Conservation (phyloP, 2,797 vertebrate species). For the Helarctos malayanus region DNA sequence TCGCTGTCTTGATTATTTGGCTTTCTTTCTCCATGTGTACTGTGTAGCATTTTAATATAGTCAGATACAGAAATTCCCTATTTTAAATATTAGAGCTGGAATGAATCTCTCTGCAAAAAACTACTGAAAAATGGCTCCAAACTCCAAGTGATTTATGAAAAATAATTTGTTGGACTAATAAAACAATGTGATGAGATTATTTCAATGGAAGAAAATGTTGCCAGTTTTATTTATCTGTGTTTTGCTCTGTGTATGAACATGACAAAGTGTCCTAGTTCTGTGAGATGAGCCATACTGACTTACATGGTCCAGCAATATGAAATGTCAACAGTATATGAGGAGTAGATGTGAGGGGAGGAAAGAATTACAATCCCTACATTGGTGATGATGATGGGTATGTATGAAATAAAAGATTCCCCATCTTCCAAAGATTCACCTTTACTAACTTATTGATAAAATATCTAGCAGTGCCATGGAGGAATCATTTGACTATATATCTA, state of each 20-base stretch:
- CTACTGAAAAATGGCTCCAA: background rate
- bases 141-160: slow-evolving; percentile 19
- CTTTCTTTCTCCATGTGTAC: background rate
- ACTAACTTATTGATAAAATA: background rate
- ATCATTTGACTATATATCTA: background rate
- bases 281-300: background rate
- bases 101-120: background rate
- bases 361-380: background rate
- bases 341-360: background rate
- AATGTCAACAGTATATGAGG: background rate
- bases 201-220: background rate
- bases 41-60: background rate
- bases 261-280: background rate
- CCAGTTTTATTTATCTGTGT: background rate
- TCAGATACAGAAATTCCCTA: background rate
- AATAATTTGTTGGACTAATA: background rate
- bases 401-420: background rate
- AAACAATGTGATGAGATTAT: background rate
- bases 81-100: slow-evolving; percentile 5
- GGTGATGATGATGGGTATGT: background rate
- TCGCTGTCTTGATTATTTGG: background rate
- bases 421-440: background rate
- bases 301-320: background rate
- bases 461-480: background rate
- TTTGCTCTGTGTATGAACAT: background rate